These are phyloP conservation scores for Stigmatopora argus DNA, from an alignment of 2,113 vertebrate genomes.

Conservation along the genomic window DNA sequence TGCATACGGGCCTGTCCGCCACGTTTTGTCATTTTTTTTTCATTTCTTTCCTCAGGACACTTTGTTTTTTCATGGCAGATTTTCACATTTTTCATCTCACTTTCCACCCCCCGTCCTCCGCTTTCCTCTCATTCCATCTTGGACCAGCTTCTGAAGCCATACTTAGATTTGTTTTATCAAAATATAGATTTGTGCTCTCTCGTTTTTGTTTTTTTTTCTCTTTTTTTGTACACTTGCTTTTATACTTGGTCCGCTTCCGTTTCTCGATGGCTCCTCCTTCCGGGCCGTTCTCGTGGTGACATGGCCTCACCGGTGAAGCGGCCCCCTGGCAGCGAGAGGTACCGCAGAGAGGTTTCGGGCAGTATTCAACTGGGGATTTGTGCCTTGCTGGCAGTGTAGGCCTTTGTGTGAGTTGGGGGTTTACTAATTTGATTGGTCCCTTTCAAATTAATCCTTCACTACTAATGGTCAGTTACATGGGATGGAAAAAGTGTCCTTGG, in stretches of 20 bases:
- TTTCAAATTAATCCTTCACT: constrained; percentile 33
- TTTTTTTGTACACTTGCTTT: constrained; percentile 66
- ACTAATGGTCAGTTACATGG: constrained; percentile 30
- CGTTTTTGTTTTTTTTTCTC: constrained; percentile 63
- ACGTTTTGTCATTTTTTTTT: constrained; percentile 4
- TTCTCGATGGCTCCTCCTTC: constrained; percentile 26
- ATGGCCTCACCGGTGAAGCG: constrained; percentile 41
- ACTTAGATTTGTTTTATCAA: constrained; percentile 67
- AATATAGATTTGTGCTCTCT: constrained; percentile 67
- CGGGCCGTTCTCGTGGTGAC: constrained; percentile 38
- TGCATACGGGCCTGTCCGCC: constrained; percentile 14
- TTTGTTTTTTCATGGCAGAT: constrained; percentile 34
- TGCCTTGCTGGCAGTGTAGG: constrained; percentile 61
- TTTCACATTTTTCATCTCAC: constrained; percentile 42
- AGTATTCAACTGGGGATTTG: constrained; percentile 47
- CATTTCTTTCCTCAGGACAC: constrained; percentile 18
- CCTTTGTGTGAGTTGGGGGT: constrained; percentile 30
- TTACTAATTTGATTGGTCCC: constrained; percentile 52
- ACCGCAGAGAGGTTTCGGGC: constrained; percentile 53
- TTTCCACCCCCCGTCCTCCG: constrained; percentile 19
- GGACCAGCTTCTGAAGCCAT: constrained; percentile 39
- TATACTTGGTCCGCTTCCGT: constrained; percentile 45
- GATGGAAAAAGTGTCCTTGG: constrained; percentile 35
- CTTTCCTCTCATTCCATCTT: constrained; percentile 17
- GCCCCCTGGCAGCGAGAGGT: constrained; percentile 49